Base-by-base conservation (phyloP, 2,888 invertebrate genomes). In the Nemurella pictetii region DNA sequence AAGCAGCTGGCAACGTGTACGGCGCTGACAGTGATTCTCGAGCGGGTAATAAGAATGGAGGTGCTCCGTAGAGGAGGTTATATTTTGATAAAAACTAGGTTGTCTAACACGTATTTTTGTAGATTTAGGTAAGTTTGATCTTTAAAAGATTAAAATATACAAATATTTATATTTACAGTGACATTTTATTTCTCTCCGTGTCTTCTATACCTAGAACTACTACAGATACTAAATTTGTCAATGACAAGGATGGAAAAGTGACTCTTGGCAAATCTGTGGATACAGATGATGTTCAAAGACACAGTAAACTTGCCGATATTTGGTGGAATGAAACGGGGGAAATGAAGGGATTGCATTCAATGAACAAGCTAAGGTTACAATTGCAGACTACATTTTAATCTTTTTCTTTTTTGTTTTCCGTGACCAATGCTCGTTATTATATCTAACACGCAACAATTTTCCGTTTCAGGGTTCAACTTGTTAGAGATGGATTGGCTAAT, bases 301-400 rank as follows among this genome's bases (percentile, higher is more conserved):
- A 95, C 90, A 91, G 92, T 26, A 92, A 92, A 83, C 89, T 93
- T 73, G 92, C 93, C 4, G 88, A 92, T 0, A 90, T 92, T 12
- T 98, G 98, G 98, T 97, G 97, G 96, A 92, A 95, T 88, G 91
- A 91, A 85, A 89, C 91, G 81, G 96, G 97, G 0, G 90, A 92
- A 26, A 91, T 95, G 89, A 93, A 91, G 88, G 91, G 94, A 0
- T 91, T 99, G 0, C 97, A 98, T 90, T 90, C 94, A 0, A 91
- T 96, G 90, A 98, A 98, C 90, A 91, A 92, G 88, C 88, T 97
- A 9, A 91, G 94, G 92, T 92, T 88, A 55, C 5, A 20, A 2
- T 55, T 20, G 20, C 55, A 2, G 3, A 30, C n/a, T 55, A 55
- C 55, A 20, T 2, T 55, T 55, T 7, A 35, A 12, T n/a, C n/a